Percentiles rank a stretch among this genome's conserved stretches.
phyloP scores from a whole-genome alignment of 53 echinoderm and acorn worm genomes.

The Zoroaster sp. region DNA sequence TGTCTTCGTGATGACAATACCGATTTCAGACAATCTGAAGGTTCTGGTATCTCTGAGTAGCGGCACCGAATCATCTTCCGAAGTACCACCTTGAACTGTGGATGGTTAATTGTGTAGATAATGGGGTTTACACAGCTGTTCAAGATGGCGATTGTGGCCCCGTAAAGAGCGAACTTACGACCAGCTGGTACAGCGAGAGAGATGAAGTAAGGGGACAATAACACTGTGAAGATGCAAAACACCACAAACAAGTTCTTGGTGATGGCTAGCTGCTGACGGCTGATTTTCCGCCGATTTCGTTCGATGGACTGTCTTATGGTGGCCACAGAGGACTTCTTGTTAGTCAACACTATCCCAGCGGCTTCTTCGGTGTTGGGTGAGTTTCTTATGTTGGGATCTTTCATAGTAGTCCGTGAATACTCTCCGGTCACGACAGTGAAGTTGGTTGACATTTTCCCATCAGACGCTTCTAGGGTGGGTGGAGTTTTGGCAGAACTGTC shows the following conservation, averaged over 20 bases:
- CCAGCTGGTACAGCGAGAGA: background rate
- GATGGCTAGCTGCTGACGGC: slow-evolving; percentile 17
- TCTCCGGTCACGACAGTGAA: background rate
- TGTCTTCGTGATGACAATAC: too few relatives aligned
- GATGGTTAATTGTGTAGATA: slow-evolving; percentile 31
- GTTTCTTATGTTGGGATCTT: too few relatives aligned
- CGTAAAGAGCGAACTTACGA: background rate
- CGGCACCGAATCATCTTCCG: slow-evolving; percentile 17
- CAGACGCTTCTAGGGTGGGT: background rate
- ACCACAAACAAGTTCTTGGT: slow-evolving; percentile 26
- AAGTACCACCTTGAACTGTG: slow-evolving; percentile 42
- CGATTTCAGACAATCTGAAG: background rate
- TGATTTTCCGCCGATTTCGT: too few relatives aligned
- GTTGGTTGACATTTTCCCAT: background rate
- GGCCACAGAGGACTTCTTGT: background rate
- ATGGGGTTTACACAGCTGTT: slow-evolving; percentile 29
- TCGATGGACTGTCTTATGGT: background rate
- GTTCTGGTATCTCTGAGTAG: slow-evolving; percentile 20
- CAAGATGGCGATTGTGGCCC: slow-evolving; percentile 14
- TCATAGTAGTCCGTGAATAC: background rate
- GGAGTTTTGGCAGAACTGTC: background rate
- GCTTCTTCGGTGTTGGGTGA: too few relatives aligned
- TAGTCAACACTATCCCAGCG: too few relatives aligned
- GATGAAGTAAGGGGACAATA: slow-evolving; percentile 16
- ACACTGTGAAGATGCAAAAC: background rate